Base-by-base conservation (phyloP, 2,888 invertebrate species). In the Sesamia inferens region DNA sequence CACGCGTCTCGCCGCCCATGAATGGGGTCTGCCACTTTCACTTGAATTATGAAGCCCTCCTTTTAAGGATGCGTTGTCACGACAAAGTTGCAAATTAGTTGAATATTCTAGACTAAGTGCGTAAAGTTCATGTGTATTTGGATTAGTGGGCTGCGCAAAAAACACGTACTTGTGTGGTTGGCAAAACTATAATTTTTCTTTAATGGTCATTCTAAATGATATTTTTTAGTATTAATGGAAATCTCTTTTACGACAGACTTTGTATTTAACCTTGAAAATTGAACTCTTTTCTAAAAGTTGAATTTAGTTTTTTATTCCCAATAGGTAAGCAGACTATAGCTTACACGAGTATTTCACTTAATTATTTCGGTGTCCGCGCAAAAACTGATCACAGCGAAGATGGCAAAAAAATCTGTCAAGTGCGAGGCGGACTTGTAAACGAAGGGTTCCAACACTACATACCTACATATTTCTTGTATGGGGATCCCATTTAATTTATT, bases 21-120 rank as follows among this genome's bases (percentile, higher is more conserved):
- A 88, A 87, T 79, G 87, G 82, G 79, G 71, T 76, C 74, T 70
- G 80, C 76, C 86, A 91, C 94, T 94, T 94, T 94, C 94, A 91
- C 94, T 92, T 85, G 78, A 89, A 85, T 88, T 90, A 90, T 89
- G 87, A 89, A 85, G 87, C 79, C 87, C 82, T 85, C 86, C 86
- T 86, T 89, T 87, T 86, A 89, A 88, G 86, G 87, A 84, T 82
- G 78, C 78, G 65, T 83, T 75, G 82, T 70, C 82, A 79, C 61
- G 78, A 76, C 79, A 84, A 83, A 87, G 79, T 83, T 78, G 70
- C 77, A 84, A 85, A 83, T 78, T 79, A 59, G 67, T 85, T 86
- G 71, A 79, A 80, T 82, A 85, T 85, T 87, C 75, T 83, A 79
- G 39, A 72, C n/a, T 68, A 75, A 79, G 79, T 71, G 73, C n/a